phyloP scores from a whole-genome alignment of 2,113 vertebrate species.

The Syrmaticus mikado region DNA sequence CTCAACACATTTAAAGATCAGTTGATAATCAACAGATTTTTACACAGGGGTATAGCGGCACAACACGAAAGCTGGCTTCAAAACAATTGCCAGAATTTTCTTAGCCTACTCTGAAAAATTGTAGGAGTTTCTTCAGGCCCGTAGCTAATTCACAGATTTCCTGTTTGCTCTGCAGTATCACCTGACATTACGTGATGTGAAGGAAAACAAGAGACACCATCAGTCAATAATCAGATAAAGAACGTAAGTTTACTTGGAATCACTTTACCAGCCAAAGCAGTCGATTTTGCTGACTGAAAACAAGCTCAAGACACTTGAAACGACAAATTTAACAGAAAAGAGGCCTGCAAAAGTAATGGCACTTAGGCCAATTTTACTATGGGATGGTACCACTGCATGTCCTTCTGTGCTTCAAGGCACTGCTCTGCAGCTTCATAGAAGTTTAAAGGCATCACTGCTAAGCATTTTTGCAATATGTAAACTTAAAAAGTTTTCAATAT shows the following conservation, averaged over 20 bases:
- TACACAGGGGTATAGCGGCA: neutral
- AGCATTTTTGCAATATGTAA: neutral
- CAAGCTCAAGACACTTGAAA: neutral
- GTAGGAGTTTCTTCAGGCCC: neutral
- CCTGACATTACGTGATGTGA: neutral
- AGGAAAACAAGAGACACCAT: neutral
- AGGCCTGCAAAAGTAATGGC: neutral
- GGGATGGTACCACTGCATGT: neutral
- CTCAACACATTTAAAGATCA: neutral
- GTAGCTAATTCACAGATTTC: neutral
- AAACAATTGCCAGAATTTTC: neutral
- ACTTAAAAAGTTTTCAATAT: neutral
- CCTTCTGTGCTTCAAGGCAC: neutral
- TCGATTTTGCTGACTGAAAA: neutral
- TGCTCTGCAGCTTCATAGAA: neutral
- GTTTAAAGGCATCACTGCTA: neutral
- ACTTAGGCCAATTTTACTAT: neutral
- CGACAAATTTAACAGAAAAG: neutral
- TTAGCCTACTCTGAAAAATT: neutral
- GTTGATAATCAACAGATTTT: neutral
- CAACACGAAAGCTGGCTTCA: neutral
- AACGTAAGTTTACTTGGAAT: neutral
- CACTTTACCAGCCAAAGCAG: neutral
- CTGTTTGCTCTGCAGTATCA: neutral
- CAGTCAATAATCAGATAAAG: neutral